Percentiles rank a stretch among this genome's conserved stretches.
phyloP scores from a whole-genome alignment of 1,140 invertebrate genomes.

The fruit fly (Drosophila melanogaster) region DNA sequence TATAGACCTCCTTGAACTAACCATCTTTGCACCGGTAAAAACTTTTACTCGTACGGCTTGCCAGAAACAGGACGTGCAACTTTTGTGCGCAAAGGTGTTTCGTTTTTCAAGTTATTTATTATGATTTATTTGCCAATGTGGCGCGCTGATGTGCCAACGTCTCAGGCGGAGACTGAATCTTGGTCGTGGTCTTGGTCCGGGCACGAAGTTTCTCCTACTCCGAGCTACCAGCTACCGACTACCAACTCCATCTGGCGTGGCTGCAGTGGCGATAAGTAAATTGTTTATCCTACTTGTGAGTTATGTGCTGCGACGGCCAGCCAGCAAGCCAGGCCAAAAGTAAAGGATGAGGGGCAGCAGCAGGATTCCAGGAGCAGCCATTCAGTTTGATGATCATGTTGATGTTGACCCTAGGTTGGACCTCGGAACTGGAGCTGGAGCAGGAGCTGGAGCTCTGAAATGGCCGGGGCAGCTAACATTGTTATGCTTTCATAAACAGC shows the following conservation, averaged over 20 bases:
- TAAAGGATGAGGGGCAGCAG: constrained; percentile 5
- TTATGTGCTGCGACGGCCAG: constrained; percentile 70
- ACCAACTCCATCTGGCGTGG: constrained; percentile 29
- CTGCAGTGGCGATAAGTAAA: constrained; percentile 80
- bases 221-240: neutral
- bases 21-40: constrained; percentile 10
- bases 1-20: constrained; percentile 15
- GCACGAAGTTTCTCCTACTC: constrained; percentile 14
- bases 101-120: constrained; percentile 83
- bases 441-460: constrained; percentile 24
- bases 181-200: constrained; percentile 2
- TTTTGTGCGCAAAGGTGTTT: constrained; percentile 82
- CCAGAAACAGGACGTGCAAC: constrained; percentile 62
- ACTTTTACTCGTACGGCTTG: constrained; percentile 25
- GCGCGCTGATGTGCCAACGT: constrained; percentile 71
- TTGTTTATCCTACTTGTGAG: constrained; percentile 83
- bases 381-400: constrained; percentile 79
- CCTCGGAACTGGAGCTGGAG: neutral
- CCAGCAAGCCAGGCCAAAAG: constrained; percentile 38
- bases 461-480: constrained; percentile 69
- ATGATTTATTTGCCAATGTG: constrained; percentile 83
- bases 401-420: constrained; percentile 58
- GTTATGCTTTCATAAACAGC: constrained; percentile 83
- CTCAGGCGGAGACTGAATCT: constrained; percentile 43
- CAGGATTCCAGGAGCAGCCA: constrained; percentile 24